Conservation (phyloP, 1,140 invertebrate species). For the Papilio machaon region DNA sequence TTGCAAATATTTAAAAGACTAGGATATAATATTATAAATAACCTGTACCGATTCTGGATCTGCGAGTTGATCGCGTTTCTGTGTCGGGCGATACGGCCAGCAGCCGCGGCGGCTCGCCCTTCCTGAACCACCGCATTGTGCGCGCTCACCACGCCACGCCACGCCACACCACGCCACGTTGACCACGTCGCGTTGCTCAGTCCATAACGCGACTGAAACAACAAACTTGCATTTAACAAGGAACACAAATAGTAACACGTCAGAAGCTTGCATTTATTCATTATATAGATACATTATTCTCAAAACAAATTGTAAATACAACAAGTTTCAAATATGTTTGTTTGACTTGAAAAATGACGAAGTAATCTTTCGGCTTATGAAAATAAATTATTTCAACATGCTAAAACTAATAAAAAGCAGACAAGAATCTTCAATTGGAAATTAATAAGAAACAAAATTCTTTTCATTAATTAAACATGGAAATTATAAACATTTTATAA, state of each 20-base stretch:
- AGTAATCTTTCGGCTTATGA: background rate
- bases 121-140: slow-evolving; percentile 88
- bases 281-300: background rate
- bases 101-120: slow-evolving; percentile 86
- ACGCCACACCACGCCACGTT: background rate
- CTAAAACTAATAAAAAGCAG: background rate
- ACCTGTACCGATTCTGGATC: slow-evolving; percentile 80
- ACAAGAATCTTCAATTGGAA: background rate
- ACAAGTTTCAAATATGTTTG: background rate
- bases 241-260: background rate
- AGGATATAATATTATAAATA: slow-evolving; percentile 39
- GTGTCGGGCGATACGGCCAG: slow-evolving; percentile 85
- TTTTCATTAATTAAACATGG: background rate
- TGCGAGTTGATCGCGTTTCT: slow-evolving; percentile 62
- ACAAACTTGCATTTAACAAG: slow-evolving; percentile 1
- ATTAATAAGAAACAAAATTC: background rate
- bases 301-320: background rate
- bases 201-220: slow-evolving; percentile 56
- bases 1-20: background rate
- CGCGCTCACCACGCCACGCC: slow-evolving; percentile 43
- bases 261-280: background rate
- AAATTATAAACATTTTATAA: background rate
- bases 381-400: background rate
- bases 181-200: slow-evolving; percentile 46
- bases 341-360: background rate